phyloP scores from a whole-genome alignment of 2,797 vertebrate species.

The Argentina silus region DNA sequence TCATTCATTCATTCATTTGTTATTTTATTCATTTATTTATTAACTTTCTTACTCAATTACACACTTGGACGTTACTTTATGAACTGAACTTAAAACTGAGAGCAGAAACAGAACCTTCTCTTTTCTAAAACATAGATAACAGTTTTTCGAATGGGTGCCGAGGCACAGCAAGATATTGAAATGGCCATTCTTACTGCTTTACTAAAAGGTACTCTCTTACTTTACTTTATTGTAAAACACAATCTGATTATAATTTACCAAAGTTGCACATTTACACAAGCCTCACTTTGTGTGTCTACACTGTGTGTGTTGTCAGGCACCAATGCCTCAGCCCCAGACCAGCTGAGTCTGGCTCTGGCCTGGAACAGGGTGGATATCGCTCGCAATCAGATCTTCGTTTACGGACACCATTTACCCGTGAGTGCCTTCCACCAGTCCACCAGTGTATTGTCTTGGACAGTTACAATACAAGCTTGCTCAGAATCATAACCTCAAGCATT shows the following conservation, averaged over 20 bases:
- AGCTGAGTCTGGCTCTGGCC: slow-evolving; percentile 95
- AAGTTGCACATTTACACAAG: neutral
- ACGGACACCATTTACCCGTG: slow-evolving; percentile 96
- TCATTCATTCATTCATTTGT: slow-evolving; percentile 7
- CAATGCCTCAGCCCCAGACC: slow-evolving; percentile 93
- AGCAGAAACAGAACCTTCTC: neutral
- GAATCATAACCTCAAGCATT: neutral
- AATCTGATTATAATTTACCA: no score
- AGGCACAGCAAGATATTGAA: slow-evolving; percentile 96
- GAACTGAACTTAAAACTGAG: no score
- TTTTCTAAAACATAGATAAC: slow-evolving; percentile 83
- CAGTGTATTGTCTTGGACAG: neutral
- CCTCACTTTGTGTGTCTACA: neutral
- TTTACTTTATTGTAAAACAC: no score
- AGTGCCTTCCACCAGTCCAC: slow-evolving; percentile 50
- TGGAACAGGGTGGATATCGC: slow-evolving; percentile 99
- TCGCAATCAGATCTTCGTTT: slow-evolving; percentile 97
- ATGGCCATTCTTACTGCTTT: slow-evolving; percentile 97
- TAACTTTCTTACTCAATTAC: neutral
- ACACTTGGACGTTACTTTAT: neutral
- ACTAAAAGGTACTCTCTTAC: slow-evolving; percentile 86
- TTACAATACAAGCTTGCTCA: neutral
- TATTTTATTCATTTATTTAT: neutral
- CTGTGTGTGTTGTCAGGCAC: slow-evolving; percentile 80
- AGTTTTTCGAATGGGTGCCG: slow-evolving; percentile 96